A percentile compares a stretch with the other conserved stretches of the same genome.
These are phyloP conservation scores for Aegithalos caudatus DNA, from an alignment of 2,113 vertebrate species.

Conservation along the genomic window DNA sequence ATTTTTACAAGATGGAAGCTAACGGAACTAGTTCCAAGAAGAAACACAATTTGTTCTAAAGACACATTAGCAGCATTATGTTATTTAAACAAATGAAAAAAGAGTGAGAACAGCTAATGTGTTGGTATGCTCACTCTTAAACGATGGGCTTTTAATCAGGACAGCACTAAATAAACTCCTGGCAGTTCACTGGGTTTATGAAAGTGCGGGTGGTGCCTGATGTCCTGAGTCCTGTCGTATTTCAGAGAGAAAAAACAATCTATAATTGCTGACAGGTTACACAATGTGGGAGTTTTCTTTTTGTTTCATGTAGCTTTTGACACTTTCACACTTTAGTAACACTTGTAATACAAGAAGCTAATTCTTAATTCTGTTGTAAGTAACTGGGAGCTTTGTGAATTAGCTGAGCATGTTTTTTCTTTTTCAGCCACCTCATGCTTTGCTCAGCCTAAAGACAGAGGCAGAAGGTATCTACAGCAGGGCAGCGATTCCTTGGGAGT, in stretches of 20 bases:
- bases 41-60: not conserved
- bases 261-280: not conserved
- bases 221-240: not conserved
- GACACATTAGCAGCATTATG: not conserved
- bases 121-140: not conserved
- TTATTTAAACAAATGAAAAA: slow-evolving; percentile 10
- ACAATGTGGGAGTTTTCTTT: not conserved
- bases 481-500: not conserved
- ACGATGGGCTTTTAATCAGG: not conserved
- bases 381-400: not conserved
- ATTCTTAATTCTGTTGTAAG: not conserved
- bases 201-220: not conserved
- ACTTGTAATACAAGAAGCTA: not conserved
- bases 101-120: not conserved
- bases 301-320: not conserved
- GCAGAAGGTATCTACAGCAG: not conserved
- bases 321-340: not conserved
- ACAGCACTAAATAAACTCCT: not conserved
- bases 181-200: not conserved
- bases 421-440: not conserved
- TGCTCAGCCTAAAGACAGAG: not conserved
- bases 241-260: not conserved
- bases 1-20: slow-evolving; percentile 3
- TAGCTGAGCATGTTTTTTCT: not conserved
- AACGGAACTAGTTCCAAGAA: not conserved